Percentiles rank a stretch among this genome's conserved stretches.
Evolutionary conservation across 2,113 vertebrate species (phyloP).

Genomic region (Plecturocebus donacophilus): DNA sequence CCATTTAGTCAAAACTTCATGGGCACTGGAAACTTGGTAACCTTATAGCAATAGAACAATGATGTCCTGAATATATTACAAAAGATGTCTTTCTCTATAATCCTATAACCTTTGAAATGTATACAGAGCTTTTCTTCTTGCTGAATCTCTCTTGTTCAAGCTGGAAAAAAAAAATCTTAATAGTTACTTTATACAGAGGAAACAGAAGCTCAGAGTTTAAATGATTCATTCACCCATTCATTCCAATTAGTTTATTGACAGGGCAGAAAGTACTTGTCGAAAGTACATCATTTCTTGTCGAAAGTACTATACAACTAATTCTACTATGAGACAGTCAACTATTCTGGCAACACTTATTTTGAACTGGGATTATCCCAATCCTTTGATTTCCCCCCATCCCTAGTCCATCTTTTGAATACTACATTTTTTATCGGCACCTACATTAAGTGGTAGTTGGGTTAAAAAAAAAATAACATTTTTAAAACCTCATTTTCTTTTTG

Average conservation of each 20-base stretch:
- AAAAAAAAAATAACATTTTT: not conserved
- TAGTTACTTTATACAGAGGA: conserved; percentile 29
- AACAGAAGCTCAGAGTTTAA: conserved; percentile 31
- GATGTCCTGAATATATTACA: conserved; percentile 64
- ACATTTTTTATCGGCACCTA: not conserved
- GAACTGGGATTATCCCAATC: not conserved
- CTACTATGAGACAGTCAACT: not conserved
- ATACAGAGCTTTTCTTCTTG: conserved; percentile 45
- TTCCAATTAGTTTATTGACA: not conserved
- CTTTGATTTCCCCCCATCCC: not conserved
- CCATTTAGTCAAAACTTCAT: conserved; percentile 69
- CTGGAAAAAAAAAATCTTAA: conserved; percentile 24
- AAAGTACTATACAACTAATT: not conserved
- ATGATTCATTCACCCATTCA: not conserved
- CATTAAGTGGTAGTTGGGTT: not conserved
- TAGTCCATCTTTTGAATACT: not conserved
- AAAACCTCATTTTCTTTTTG: not conserved
- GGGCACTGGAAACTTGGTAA: conserved; percentile 51
- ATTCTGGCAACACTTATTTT: not conserved
- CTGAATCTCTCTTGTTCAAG: conserved; percentile 28
- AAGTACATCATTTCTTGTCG: not conserved
- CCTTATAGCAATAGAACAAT: conserved; percentile 63
- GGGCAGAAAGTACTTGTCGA: not conserved
- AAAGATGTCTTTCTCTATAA: conserved; percentile 58
- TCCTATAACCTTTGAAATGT: conserved; percentile 61